phyloP scores from a whole-genome alignment of 2,888 invertebrate genomes.

The Deilephila elpenor region DNA sequence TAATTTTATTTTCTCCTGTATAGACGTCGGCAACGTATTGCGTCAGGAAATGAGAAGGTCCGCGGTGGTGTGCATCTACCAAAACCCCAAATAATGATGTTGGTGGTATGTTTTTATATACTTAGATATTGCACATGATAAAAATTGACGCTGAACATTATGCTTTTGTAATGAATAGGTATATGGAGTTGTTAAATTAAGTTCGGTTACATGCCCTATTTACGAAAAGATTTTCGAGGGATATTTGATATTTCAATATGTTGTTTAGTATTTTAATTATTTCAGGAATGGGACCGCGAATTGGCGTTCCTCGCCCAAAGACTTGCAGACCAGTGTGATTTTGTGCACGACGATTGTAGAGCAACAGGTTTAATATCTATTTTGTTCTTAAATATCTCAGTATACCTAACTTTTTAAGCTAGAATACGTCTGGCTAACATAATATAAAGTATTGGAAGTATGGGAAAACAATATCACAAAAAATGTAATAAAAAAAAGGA shows the following conservation, averaged over 20 bases:
- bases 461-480: too few species aligned
- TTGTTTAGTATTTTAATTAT: background rate
- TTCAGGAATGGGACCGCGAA: constrained; percentile 75
- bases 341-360: constrained; percentile 75
- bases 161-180: too few species aligned
- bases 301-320: constrained; percentile 70
- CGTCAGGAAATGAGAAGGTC: constrained; percentile 66
- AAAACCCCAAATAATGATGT: constrained; percentile 73
- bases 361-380: constrained; percentile 62
- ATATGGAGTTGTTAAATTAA: too few species aligned
- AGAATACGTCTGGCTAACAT: too few species aligned
- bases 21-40: constrained; percentile 72
- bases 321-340: constrained; percentile 74
- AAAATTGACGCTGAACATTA: too few species aligned
- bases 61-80: constrained; percentile 67
- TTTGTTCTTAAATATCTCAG: too few species aligned
- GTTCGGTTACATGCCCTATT: too few species aligned
- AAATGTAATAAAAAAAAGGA: too few species aligned
- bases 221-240: too few species aligned
- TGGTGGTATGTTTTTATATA: constrained; percentile 62
- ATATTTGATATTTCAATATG: background rate
- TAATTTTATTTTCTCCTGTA: constrained; percentile 25
- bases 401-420: too few species aligned
- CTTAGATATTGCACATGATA: too few species aligned
- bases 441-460: too few species aligned